Conservation (phyloP, 2,113 vertebrate species). For the Deroptyus accipitrinus region DNA sequence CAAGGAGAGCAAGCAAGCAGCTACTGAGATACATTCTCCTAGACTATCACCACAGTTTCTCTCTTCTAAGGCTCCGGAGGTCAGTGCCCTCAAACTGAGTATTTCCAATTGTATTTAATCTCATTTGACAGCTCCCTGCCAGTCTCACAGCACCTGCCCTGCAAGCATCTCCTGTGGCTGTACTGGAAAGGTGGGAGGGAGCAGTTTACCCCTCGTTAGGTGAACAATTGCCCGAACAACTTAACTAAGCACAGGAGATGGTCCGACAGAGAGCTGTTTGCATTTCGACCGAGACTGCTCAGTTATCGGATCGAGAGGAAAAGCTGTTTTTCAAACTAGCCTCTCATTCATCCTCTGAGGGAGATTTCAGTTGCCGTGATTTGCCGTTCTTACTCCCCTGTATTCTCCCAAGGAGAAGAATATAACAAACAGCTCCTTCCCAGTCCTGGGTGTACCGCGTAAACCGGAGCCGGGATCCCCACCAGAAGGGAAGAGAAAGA, state of each 20-base stretch:
- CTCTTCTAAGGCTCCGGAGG: not conserved
- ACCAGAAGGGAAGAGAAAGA: not conserved
- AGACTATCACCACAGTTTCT: not conserved
- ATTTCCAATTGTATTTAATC: not conserved
- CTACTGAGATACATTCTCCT: not conserved
- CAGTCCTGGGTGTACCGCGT: not conserved
- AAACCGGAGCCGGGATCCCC: not conserved
- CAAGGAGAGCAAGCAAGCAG: not conserved
- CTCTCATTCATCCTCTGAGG: not conserved
- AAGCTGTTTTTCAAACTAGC: not conserved
- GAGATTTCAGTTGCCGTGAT: not conserved
- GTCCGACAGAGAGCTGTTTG: not conserved
- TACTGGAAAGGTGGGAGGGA: not conserved
- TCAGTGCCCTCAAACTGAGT: not conserved
- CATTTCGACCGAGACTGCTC: not conserved
- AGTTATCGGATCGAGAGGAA: not conserved
- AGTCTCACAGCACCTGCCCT: not conserved
- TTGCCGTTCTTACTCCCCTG: not conserved
- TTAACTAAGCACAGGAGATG: not conserved
- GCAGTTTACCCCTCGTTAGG: not conserved
- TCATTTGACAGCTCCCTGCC: not conserved
- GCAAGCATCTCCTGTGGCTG: not conserved
- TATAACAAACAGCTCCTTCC: not conserved
- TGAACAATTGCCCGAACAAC: not conserved
- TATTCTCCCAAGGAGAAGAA: not conserved